Evolutionary conservation across 2,888 invertebrate species (phyloP).

Genomic region (Gastrophysa polygoni): DNA sequence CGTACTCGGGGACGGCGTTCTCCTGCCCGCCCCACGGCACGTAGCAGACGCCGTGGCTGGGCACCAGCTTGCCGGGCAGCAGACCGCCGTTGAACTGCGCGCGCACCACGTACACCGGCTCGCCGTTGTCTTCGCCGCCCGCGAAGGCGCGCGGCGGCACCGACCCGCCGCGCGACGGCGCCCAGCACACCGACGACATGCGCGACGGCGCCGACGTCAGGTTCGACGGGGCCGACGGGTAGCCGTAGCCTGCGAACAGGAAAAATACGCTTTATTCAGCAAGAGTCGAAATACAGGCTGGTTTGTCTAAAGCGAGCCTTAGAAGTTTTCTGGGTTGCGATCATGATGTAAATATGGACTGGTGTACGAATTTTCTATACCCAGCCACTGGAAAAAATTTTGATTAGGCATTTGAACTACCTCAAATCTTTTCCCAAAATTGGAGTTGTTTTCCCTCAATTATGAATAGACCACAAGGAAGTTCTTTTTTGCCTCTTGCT

Average conservation of each 20-base stretch:
- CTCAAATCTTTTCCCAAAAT: too few species aligned
- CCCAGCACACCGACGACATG: slow-evolving; percentile 62
- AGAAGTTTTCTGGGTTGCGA: too few species aligned
- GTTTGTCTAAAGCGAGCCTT: too few species aligned
- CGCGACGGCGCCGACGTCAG: slow-evolving; percentile 55
- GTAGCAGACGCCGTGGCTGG: slow-evolving; percentile 70
- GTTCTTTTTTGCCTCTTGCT: too few species aligned
- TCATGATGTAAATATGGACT: too few species aligned
- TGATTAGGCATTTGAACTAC: too few species aligned
- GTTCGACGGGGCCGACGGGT: slow-evolving; percentile 19
- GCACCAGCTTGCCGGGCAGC: slow-evolving; percentile 79
- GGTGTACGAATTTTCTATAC: too few species aligned
- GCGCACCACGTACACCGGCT: slow-evolving; percentile 71
- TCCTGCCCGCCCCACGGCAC: slow-evolving; percentile 80
- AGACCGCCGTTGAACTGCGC: slow-evolving; percentile 74
- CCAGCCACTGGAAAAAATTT: too few species aligned
- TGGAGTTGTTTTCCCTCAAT: too few species aligned
- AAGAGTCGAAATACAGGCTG: too few species aligned
- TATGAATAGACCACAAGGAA: too few species aligned
- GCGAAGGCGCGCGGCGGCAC: slow-evolving; percentile 78
- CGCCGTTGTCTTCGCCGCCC: slow-evolving; percentile 66
- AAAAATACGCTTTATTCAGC: too few species aligned
- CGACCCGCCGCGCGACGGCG: slow-evolving; percentile 68
- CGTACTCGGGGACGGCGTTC: slow-evolving; percentile 71
- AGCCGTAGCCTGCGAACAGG: slow-evolving; percentile 9